Evolutionary conservation across 2,797 vertebrate species (phyloP).

Genomic region (Amniataba percoides): DNA sequence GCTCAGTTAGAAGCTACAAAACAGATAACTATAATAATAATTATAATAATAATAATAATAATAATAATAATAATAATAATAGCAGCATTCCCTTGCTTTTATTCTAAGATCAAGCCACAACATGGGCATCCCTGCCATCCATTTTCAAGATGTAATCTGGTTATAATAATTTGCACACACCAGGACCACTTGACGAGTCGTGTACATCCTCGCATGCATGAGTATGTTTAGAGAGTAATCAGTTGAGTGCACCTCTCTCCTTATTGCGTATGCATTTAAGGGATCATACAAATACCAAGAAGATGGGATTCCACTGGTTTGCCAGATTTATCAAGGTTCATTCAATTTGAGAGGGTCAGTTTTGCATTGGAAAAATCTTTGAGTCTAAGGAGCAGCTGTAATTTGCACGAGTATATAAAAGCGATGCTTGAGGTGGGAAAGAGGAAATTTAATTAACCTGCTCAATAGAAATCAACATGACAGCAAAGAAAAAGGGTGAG

Average conservation of each 20-base stretch:
- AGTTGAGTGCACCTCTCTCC: conserved; percentile 28
- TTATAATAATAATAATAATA: not conserved
- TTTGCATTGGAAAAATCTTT: conserved; percentile 12
- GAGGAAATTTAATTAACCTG: conserved; percentile 32
- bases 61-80: too few relatives aligned
- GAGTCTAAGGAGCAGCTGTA: not conserved
- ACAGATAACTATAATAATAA: not conserved
- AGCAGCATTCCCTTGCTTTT: not conserved
- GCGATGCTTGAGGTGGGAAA: not conserved
- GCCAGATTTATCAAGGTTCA: conserved; percentile 25
- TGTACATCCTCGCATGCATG: not conserved
- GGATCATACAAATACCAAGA: conserved; percentile 21
- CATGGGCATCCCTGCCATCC: not conserved
- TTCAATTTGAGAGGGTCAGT: conserved; percentile 22
- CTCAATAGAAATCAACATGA: conserved; percentile 29
- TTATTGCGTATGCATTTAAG: conserved; percentile 23
- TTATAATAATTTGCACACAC: not conserved
- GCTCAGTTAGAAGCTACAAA: not conserved
- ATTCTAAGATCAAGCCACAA: not conserved
- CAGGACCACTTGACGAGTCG: not conserved
- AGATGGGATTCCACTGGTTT: conserved; percentile 21
- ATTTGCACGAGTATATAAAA: conserved; percentile 25
- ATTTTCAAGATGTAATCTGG: not conserved
- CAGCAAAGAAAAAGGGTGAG: conserved; percentile 20
- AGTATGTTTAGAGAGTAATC: conserved; percentile 15